phyloP scores from a whole-genome alignment of 2,797 vertebrate species.

The Huso huso region DNA sequence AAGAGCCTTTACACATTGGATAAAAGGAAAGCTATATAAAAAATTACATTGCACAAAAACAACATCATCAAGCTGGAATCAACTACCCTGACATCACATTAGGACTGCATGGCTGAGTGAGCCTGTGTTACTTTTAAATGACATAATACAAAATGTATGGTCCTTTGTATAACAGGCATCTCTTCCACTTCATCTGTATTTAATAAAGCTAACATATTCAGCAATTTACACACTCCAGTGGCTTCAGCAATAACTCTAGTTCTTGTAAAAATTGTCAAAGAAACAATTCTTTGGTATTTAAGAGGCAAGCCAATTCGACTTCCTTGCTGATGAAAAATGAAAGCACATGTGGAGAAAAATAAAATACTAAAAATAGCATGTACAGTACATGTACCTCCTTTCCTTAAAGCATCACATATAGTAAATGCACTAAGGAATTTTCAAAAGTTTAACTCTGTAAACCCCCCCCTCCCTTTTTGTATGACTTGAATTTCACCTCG shows the following conservation, averaged over 20 bases:
- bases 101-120: conserved; percentile 41
- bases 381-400: too few species aligned
- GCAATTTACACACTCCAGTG: conserved; percentile 29
- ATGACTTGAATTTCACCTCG: too few species aligned
- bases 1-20: conserved; percentile 41
- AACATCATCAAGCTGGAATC: conserved; percentile 31
- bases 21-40: conserved; percentile 38
- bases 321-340: background rate
- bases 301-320: background rate
- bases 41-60: conserved; percentile 33
- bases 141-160: conserved; percentile 30
- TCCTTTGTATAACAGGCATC: conserved; percentile 26
- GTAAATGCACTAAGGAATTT: too few species aligned
- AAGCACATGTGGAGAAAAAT: background rate
- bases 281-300: background rate
- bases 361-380: too few species aligned
- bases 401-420: too few species aligned
- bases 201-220: background rate
- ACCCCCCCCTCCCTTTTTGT: too few species aligned
- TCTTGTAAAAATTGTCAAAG: conserved; percentile 11
- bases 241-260: conserved; percentile 13
- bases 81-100: conserved; percentile 37
- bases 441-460: too few species aligned
- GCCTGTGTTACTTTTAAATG: conserved; percentile 33
- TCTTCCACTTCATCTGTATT: conserved; percentile 30